Percentiles rank a stretch among this genome's conserved stretches.
phyloP scores from a whole-genome alignment of 2,113 vertebrate genomes.

The Catharus minimus region DNA sequence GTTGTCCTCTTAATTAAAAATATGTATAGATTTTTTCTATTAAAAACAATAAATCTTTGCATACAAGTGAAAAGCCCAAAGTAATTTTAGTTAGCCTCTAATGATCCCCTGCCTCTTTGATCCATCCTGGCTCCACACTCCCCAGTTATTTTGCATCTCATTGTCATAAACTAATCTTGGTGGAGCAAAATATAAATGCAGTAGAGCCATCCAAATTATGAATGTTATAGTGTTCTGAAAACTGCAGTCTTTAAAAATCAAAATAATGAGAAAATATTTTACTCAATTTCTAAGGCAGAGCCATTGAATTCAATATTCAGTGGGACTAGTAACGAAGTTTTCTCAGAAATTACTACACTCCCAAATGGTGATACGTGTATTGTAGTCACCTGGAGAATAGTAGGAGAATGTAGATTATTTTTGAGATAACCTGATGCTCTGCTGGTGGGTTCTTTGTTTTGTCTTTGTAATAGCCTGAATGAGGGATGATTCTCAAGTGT shows the following conservation, averaged over 20 bases:
- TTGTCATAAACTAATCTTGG: background rate
- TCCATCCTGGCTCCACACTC: background rate
- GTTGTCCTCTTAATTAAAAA: background rate
- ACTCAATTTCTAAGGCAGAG: background rate
- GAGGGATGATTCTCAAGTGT: background rate
- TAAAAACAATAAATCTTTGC: background rate
- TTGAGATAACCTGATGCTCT: background rate
- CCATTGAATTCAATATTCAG: background rate
- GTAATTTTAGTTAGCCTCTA: background rate
- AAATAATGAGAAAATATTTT: background rate
- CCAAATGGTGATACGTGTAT: accelerated
- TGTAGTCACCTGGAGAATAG: background rate
- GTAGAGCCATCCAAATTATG: background rate
- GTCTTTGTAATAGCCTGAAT: background rate
- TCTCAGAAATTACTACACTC: background rate
- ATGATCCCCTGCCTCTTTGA: background rate
- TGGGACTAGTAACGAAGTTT: background rate
- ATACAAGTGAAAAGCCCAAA: background rate
- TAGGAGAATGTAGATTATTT: background rate
- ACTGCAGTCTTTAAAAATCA: background rate
- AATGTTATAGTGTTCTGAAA: background rate
- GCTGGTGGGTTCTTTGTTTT: background rate
- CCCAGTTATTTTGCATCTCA: background rate
- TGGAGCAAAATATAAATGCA: background rate
- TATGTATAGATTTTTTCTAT: background rate